These are phyloP conservation scores for Lysandra coridon DNA, from an alignment of 2,888 invertebrate species.

Conservation along the genomic window DNA sequence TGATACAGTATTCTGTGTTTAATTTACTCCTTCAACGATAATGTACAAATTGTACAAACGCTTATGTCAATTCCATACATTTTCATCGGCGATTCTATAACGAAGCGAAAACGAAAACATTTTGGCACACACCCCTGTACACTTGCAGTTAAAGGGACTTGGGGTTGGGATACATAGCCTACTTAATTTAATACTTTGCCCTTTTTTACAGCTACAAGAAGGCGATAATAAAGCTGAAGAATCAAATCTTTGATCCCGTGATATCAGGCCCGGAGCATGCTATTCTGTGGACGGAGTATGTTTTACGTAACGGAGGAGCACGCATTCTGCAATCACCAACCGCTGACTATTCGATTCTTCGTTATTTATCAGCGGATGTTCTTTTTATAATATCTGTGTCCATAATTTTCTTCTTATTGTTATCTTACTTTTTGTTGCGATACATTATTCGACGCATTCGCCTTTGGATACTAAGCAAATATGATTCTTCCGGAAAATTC, in stretches of 20 bases:
- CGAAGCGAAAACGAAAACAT: too few species aligned
- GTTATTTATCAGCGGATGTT: slow-evolving; percentile 67
- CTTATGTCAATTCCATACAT: too few species aligned
- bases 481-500: slow-evolving; percentile 55
- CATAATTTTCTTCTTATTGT: slow-evolving; percentile 42
- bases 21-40: too few species aligned
- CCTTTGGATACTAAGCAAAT: slow-evolving; percentile 45
- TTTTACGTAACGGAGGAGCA: slow-evolving; percentile 69
- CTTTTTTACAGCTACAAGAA: slow-evolving; percentile 58
- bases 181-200: neutral
- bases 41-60: too few species aligned
- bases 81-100: too few species aligned
- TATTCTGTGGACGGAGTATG: slow-evolving; percentile 78
- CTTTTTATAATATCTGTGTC: slow-evolving; percentile 46
- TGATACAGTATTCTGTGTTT: too few species aligned
- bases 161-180: neutral
- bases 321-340: slow-evolving; percentile 66
- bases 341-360: slow-evolving; percentile 58
- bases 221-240: slow-evolving; percentile 54
- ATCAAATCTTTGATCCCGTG: slow-evolving; percentile 52
- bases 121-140: too few species aligned
- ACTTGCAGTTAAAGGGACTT: too few species aligned
- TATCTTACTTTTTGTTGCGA: slow-evolving; percentile 48
- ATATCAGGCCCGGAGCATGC: slow-evolving; percentile 73
- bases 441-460: slow-evolving; percentile 49